A percentile compares a stretch with the other conserved stretches of the same genome.
These are phyloP conservation scores for Pyrochroa serraticornis DNA, from an alignment of 2,888 invertebrate species.

Conservation along the genomic window DNA sequence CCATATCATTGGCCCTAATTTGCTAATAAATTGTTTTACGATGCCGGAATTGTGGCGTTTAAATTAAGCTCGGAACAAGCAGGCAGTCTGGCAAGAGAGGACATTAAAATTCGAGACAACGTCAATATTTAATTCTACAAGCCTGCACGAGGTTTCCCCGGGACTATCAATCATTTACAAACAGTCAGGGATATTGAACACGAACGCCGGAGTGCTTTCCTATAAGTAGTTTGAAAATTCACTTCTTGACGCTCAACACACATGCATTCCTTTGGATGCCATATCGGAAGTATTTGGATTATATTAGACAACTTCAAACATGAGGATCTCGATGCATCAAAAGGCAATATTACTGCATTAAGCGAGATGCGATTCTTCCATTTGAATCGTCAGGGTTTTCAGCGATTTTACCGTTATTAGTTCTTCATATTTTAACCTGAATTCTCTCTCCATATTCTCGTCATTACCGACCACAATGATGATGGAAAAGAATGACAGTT, in stretches of 20 bases:
- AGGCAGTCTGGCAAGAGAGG: conserved; percentile 15
- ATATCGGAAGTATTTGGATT: conserved; percentile 12
- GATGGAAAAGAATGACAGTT: no score
- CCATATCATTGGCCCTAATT: conserved; percentile 10
- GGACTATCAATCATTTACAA: conserved; percentile 55
- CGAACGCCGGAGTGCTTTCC: conserved; percentile 38
- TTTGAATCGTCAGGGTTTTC: no score
- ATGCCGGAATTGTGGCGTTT: conserved; percentile 22
- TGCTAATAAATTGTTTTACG: conserved; percentile 27
- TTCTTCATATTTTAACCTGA: no score
- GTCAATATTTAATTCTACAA: conserved; percentile 49
- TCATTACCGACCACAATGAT: no score
- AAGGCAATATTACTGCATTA: no score
- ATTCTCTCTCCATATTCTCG: no score
- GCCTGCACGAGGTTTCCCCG: conserved; percentile 46
- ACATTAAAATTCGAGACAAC: conserved; percentile 47
- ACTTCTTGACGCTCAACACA: conserved; percentile 36
- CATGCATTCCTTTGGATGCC: conserved; percentile 29
- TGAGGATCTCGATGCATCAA: no score
- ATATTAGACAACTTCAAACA: no score
- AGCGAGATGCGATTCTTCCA: no score
- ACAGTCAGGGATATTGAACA: conserved; percentile 46
- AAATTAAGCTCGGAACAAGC: conserved; percentile 24
- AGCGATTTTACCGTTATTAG: no score
- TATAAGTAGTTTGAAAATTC: conserved; percentile 44